These are phyloP conservation scores for Kradibia gibbosae DNA, from an alignment of 1,140 invertebrate genomes.

Conservation along the genomic window DNA sequence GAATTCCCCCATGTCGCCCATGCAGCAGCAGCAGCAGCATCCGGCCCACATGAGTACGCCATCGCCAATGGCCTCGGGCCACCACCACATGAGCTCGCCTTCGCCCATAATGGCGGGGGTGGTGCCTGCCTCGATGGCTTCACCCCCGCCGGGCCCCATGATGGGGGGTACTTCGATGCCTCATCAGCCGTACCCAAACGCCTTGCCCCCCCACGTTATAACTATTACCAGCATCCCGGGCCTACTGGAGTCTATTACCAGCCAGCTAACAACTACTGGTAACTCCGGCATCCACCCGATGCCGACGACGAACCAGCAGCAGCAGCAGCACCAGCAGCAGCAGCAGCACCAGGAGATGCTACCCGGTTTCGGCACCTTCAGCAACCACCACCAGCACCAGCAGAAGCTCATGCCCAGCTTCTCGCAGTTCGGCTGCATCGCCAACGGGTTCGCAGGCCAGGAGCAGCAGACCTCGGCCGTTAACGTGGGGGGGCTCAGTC, in stretches of 20 bases:
- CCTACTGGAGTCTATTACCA: slow-evolving; percentile 77
- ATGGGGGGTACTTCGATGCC: slow-evolving; percentile 76
- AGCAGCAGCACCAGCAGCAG: slow-evolving; percentile 71
- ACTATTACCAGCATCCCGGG: slow-evolving; percentile 73
- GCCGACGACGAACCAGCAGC: slow-evolving; percentile 62
- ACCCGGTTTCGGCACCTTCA: slow-evolving; percentile 68
- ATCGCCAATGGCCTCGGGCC: slow-evolving; percentile 63
- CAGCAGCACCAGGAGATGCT: slow-evolving; percentile 70
- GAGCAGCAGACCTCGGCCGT: slow-evolving; percentile 62
- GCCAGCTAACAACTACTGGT: slow-evolving; percentile 82
- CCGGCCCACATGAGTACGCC: slow-evolving; percentile 65
- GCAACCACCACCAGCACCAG: slow-evolving; percentile 52
- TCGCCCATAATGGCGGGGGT: slow-evolving; percentile 68
- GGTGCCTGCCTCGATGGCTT: slow-evolving; percentile 74
- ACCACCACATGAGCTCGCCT: slow-evolving; percentile 65
- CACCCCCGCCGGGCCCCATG: slow-evolving; percentile 73
- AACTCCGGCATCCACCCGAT: slow-evolving; percentile 67
- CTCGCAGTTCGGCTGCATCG: slow-evolving; percentile 75
- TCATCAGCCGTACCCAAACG: slow-evolving; percentile 84
- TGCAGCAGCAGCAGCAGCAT: slow-evolving; percentile 62
- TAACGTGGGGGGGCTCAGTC: slow-evolving; percentile 83
- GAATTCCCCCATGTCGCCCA: slow-evolving; percentile 67
- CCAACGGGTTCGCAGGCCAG: slow-evolving; percentile 68
- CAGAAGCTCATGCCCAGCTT: slow-evolving; percentile 77
- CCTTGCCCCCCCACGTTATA: slow-evolving; percentile 86